phyloP scores from a whole-genome alignment of 2,113 vertebrate species.

The Oryzias javanicus region DNA sequence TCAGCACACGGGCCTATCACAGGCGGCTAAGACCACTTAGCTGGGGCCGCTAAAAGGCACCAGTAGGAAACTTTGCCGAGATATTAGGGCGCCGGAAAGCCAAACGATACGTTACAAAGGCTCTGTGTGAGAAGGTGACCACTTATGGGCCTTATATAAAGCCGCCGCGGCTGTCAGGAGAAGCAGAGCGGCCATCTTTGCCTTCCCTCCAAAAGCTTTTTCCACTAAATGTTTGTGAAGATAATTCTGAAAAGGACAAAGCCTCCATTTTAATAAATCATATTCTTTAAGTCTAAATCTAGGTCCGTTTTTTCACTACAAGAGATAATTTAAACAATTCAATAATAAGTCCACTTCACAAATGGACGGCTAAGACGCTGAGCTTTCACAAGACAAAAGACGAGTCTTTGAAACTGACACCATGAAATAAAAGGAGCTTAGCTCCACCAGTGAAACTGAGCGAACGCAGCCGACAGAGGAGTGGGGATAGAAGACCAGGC shows the following conservation, averaged over 20 bases:
- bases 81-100: conserved; percentile 75
- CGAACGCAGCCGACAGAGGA: conserved; percentile 28
- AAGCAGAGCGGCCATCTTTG: conserved; percentile 3
- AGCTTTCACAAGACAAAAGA: conserved; percentile 68
- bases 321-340: conserved; percentile 51
- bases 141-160: conserved; percentile 64
- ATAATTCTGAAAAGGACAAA: conserved; percentile 17
- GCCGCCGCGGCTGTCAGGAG: conserved; percentile 43
- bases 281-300: conserved; percentile 24
- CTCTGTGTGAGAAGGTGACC: conserved; percentile 64
- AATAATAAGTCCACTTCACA: conserved; percentile 58
- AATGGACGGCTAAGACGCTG: conserved; percentile 52
- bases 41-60: conserved; percentile 70
- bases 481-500: conserved; percentile 39
- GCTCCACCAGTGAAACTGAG: conserved; percentile 45
- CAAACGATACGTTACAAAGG: conserved; percentile 73
- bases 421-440: conserved; percentile 73
- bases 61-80: conserved; percentile 77
- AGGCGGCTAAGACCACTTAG: conserved; percentile 74
- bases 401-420: conserved; percentile 71
- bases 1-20: conserved; percentile 73
- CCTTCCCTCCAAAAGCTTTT: too few species aligned
- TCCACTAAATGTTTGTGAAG: conserved; percentile 4
- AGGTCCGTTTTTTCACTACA: conserved; percentile 37
- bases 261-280: conserved; percentile 30